A percentile compares a stretch with the other conserved stretches of the same genome.
These are phyloP conservation scores for Seriola rivoliana DNA, from an alignment of 2,113 vertebrate species.

Conservation along the genomic window DNA sequence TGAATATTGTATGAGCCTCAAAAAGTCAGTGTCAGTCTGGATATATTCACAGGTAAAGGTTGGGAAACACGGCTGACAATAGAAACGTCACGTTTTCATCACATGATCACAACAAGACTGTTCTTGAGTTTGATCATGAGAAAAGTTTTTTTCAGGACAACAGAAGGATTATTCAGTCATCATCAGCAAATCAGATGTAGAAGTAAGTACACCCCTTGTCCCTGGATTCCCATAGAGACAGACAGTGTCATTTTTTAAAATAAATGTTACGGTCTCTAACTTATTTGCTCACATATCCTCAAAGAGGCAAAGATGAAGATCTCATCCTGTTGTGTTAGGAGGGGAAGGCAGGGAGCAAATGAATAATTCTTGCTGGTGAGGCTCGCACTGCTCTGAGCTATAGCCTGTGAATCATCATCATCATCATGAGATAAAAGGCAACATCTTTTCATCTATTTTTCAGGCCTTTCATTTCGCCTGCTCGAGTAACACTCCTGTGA, in stretches of 20 bases:
- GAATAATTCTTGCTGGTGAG: slow-evolving; percentile 65
- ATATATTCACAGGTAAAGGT: neutral
- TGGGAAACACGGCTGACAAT: neutral
- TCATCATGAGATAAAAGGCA: slow-evolving; percentile 68
- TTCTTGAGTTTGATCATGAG: neutral
- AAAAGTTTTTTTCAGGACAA: neutral
- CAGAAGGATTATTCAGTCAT: slow-evolving; percentile 22
- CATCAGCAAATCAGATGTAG: slow-evolving; percentile 32
- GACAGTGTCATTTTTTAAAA: slow-evolving; percentile 2
- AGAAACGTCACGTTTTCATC: neutral
- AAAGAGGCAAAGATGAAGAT: slow-evolving; percentile 47
- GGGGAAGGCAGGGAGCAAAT: slow-evolving; percentile 46
- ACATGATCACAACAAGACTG: neutral
- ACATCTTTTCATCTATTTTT: slow-evolving; percentile 66
- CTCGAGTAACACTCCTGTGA: slow-evolving; percentile 35
- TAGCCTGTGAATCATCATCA: slow-evolving; percentile 59
- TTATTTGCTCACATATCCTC: slow-evolving; percentile 39
- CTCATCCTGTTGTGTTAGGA: slow-evolving; percentile 39
- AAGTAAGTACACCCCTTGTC: neutral
- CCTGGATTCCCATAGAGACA: neutral
- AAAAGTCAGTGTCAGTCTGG: neutral
- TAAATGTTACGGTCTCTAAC: slow-evolving; percentile 41
- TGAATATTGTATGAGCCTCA: neutral
- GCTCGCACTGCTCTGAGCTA: slow-evolving; percentile 57
- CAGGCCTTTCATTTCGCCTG: slow-evolving; percentile 47